A percentile compares a stretch with the other conserved stretches of the same genome.
phyloP scores from a whole-genome alignment of 2,888 invertebrate species.

The Caenorhabditis imperialis region DNA sequence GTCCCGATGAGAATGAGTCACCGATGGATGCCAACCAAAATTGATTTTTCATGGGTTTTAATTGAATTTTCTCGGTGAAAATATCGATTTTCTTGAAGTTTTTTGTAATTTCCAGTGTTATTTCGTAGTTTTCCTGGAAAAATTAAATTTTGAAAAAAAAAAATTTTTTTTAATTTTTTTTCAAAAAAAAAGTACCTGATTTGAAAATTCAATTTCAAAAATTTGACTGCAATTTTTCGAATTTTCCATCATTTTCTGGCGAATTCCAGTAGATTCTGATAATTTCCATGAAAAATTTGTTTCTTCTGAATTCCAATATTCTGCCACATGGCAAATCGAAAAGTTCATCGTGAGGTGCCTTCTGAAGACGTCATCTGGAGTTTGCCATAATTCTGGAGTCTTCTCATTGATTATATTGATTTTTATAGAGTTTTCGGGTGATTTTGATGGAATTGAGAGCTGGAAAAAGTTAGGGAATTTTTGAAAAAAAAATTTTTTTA shows the following conservation, averaged over 20 bases:
- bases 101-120: background rate
- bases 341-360: background rate
- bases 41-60: background rate
- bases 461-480: background rate
- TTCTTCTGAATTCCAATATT: no score
- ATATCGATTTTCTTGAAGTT: no score
- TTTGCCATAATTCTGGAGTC: slow-evolving; percentile 20
- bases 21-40: slow-evolving; percentile 73
- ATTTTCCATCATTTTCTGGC: no score
- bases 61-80: no score
- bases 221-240: background rate
- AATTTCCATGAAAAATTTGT: no score
- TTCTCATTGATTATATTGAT: slow-evolving; percentile 13
- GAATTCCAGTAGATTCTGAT: no score
- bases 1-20: slow-evolving; percentile 76
- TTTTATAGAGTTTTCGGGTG: background rate
- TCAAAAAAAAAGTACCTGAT: no score
- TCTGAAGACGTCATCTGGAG: background rate
- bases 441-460: background rate
- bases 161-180: no score
- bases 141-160: background rate
- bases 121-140: slow-evolving; percentile 7
- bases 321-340: slow-evolving; percentile 8
- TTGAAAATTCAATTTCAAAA: background rate
- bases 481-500: no score